A percentile compares a stretch with the other conserved stretches of the same genome.
Evolutionary conservation across 2,113 vertebrate species (phyloP).

Genomic region (Poecile atricapillus): DNA sequence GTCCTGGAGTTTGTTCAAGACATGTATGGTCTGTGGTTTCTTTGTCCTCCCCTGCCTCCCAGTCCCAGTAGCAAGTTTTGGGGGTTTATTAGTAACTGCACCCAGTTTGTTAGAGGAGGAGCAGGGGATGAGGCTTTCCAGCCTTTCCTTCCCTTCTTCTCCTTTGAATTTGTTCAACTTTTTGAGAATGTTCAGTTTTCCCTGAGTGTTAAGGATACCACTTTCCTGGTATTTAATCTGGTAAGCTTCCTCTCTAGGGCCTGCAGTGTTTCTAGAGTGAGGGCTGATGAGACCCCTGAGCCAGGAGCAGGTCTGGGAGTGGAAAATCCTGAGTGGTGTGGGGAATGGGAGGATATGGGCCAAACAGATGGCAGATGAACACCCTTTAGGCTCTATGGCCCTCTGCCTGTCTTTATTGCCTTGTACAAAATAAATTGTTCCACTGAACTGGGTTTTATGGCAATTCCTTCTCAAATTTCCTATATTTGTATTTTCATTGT

Average conservation of each 20-base stretch:
- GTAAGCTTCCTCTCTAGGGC: accelerated
- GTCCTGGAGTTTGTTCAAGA: neutral
- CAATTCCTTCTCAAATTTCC: neutral
- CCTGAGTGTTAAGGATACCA: neutral
- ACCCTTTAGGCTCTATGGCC: neutral
- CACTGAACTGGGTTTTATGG: neutral
- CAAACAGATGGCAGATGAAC: neutral
- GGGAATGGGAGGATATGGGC: neutral
- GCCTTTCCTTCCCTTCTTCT: neutral
- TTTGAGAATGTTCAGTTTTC: neutral
- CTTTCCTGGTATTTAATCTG: neutral
- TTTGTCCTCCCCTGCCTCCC: accelerated
- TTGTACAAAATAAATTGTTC: neutral
- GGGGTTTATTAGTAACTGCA: neutral
- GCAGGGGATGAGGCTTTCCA: neutral
- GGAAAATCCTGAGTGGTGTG: neutral
- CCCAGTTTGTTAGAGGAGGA: neutral
- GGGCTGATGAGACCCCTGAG: neutral
- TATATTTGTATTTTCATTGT: neutral
- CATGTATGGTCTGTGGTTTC: too few relatives aligned
- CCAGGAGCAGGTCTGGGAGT: neutral
- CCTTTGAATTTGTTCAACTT: neutral
- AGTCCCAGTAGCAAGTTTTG: neutral
- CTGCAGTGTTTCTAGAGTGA: neutral
- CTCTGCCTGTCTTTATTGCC: neutral